phyloP scores from a whole-genome alignment of 2,797 vertebrate species.

The Apogon talboti region DNA sequence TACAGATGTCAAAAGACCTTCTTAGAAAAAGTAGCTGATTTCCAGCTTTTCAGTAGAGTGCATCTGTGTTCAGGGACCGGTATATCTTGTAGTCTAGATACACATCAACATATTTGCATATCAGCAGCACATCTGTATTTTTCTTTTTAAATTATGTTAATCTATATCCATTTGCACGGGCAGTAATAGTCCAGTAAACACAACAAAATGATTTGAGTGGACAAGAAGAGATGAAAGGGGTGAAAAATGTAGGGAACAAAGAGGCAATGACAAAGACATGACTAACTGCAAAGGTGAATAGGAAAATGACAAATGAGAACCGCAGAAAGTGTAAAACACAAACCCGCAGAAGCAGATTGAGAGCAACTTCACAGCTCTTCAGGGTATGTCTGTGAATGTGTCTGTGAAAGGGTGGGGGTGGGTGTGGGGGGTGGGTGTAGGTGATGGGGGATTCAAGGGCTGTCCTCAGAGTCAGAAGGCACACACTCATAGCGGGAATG shows the following conservation, averaged over 20 bases:
- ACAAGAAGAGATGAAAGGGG: constrained; percentile 49
- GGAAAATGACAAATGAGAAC: constrained; percentile 47
- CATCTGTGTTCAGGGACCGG: no score
- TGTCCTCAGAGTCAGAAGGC: constrained; percentile 55
- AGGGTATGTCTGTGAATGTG: constrained; percentile 34
- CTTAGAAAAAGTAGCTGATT: neutral
- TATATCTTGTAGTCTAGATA: no score
- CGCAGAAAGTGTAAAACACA: constrained; percentile 63
- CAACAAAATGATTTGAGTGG: constrained; percentile 1
- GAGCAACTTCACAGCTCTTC: constrained; percentile 61
- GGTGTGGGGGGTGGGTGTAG: constrained; percentile 24
- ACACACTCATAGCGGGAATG: constrained; percentile 17
- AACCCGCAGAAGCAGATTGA: constrained; percentile 69
- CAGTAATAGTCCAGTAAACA: no score
- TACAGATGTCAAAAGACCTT: no score
- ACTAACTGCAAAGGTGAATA: constrained; percentile 62
- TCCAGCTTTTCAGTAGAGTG: no score
- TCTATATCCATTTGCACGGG: no score
- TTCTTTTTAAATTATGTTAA: no score
- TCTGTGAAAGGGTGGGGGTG: constrained; percentile 20
- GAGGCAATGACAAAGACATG: constrained; percentile 43
- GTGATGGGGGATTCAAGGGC: constrained; percentile 36
- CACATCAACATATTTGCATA: no score
- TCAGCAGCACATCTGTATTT: no score
- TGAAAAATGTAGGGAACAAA: constrained; percentile 52